Conservation (phyloP, 2,797 vertebrate genomes). For the Xerus rutilus region DNA sequence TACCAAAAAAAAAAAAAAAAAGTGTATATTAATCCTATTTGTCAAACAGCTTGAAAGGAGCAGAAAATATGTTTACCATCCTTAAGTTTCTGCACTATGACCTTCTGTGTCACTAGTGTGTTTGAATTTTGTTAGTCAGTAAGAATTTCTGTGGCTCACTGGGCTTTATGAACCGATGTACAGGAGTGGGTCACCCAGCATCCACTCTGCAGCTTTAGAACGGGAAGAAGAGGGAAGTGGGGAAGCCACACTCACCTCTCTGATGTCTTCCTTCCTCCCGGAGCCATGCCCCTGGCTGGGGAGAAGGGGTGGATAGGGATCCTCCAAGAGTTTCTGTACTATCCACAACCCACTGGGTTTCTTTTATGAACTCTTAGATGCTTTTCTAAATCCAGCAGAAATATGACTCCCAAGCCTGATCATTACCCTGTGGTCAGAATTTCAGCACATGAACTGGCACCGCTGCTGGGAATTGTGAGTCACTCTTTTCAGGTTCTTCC, state of each 20-base stretch:
- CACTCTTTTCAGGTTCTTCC: constrained; percentile 53
- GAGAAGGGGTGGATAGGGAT: background rate
- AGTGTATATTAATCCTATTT: background rate
- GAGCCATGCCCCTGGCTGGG: background rate
- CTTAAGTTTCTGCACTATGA: background rate
- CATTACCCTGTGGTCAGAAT: constrained; percentile 41
- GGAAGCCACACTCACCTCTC: background rate
- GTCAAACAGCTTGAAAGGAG: background rate
- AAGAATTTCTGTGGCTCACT: background rate
- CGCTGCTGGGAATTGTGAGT: constrained; percentile 68
- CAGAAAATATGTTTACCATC: background rate
- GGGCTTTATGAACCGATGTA: background rate
- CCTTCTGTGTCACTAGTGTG: background rate
- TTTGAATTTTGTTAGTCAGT: constrained; percentile 19
- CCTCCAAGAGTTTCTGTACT: background rate
- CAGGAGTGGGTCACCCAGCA: background rate
- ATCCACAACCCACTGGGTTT: background rate
- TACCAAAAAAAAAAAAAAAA: background rate
- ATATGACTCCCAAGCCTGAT: constrained; percentile 51
- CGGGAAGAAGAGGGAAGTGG: background rate
- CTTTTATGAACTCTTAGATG: constrained; percentile 13
- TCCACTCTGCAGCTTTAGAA: background rate
- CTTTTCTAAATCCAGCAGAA: constrained; percentile 69
- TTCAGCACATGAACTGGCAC: constrained; percentile 43
- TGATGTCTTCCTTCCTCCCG: background rate